These are phyloP conservation scores for Dinothrombium tinctorium DNA, from an alignment of 1,140 invertebrate species.

Conservation along the genomic window DNA sequence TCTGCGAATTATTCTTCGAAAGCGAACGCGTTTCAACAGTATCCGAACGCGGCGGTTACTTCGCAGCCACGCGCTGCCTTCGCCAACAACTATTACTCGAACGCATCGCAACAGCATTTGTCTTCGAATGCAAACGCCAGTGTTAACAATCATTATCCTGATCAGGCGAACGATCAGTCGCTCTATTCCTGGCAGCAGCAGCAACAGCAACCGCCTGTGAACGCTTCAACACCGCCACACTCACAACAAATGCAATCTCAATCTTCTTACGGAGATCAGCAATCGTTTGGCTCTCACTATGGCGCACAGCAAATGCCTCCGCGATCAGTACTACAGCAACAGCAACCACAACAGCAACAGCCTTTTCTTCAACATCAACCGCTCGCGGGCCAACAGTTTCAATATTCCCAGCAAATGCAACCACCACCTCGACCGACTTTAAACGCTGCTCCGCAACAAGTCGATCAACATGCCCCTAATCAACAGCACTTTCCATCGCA, in stretches of 20 bases:
- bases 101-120: too few relatives aligned
- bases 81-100: too few relatives aligned
- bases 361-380: background rate
- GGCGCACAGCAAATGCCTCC: background rate
- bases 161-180: too few relatives aligned
- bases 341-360: background rate
- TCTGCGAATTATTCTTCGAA: too few relatives aligned
- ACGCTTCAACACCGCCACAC: background rate
- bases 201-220: background rate
- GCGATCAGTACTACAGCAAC: background rate
- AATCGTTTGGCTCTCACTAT: too few relatives aligned
- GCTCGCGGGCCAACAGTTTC: background rate
- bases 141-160: too few relatives aligned
- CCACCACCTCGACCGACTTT: slow-evolving; percentile 2
- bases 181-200: background rate
- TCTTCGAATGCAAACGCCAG: too few relatives aligned
- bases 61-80: too few relatives aligned
- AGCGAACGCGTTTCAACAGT: too few relatives aligned
- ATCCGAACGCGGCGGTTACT: too few relatives aligned
- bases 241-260: background rate
- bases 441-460: background rate
- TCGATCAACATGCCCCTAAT: background rate
- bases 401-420: background rate
- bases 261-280: background rate
- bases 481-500: background rate